Conservation (phyloP, 2,888 invertebrate species). For the Idaea straminata region DNA sequence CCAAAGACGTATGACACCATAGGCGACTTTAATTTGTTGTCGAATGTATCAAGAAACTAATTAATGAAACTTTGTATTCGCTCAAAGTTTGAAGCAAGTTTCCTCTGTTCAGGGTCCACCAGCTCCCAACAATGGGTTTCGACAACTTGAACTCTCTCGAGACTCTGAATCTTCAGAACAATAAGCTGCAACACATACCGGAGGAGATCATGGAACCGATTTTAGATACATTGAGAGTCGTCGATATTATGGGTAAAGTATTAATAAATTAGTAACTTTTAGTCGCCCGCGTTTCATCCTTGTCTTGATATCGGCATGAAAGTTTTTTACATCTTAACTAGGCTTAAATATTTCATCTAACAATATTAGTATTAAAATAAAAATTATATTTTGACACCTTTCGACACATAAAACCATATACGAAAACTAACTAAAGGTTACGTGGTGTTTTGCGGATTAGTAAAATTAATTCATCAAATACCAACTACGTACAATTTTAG, state of each 20-base stretch:
- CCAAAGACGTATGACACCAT: background rate
- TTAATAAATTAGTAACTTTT: conserved; percentile 8
- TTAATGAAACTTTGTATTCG: conserved; percentile 5
- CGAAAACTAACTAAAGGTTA: no score
- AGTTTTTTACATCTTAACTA: no score
- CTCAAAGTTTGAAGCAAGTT: conserved; percentile 15
- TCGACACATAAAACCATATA: no score
- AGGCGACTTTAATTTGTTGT: background rate
- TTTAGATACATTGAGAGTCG: conserved; percentile 90
- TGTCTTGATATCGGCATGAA: no score
- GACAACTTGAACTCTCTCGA: conserved; percentile 94
- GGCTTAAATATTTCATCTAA: no score
- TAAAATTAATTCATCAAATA: no score
- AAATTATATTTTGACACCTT: no score
- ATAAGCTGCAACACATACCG: conserved; percentile 89
- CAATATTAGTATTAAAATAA: no score
- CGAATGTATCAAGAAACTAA: background rate
- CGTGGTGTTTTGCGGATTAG: no score
- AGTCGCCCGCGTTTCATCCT: no score
- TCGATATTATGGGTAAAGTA: conserved; percentile 91
- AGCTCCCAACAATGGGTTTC: conserved; percentile 90
- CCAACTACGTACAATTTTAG: no score
- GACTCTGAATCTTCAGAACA: conserved; percentile 92
- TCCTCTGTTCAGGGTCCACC: conserved; percentile 84
- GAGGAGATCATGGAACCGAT: conserved; percentile 95